Conservation (phyloP, 2,888 invertebrate genomes). For the Orgyia antiqua region DNA sequence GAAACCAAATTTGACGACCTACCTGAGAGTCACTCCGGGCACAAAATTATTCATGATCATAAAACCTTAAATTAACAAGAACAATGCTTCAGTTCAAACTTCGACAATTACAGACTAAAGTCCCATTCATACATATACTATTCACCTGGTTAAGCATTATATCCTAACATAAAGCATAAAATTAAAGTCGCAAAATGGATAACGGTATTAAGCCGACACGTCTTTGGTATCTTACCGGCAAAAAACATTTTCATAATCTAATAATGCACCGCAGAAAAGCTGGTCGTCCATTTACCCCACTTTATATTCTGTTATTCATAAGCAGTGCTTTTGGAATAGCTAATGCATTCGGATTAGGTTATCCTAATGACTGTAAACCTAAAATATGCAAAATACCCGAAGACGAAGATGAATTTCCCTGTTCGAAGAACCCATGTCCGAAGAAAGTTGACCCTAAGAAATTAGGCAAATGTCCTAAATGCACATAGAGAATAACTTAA, state of each 20-base stretch:
- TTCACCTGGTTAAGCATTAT: too few species aligned
- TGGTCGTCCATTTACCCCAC: too few species aligned
- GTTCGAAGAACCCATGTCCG: conserved; percentile 14
- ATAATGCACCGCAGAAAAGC: conserved; percentile 23
- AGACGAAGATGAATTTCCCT: neutral
- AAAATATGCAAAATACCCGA: neutral
- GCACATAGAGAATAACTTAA: neutral
- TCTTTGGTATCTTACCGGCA: conserved; percentile 45
- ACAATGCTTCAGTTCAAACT: too few species aligned
- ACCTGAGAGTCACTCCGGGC: too few species aligned
- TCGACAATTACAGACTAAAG: too few species aligned
- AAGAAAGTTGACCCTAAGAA: neutral
- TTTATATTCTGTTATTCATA: too few species aligned
- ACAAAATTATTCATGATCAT: too few species aligned
- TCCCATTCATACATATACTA: too few species aligned
- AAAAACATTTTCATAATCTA: conserved; percentile 29
- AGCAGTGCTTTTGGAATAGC: conserved; percentile 5
- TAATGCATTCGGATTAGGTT: conserved; percentile 31
- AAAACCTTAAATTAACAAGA: too few species aligned
- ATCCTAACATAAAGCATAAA: too few species aligned
- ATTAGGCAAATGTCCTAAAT: conserved; percentile 2
- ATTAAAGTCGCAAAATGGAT: conserved; percentile 16
- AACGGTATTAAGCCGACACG: conserved; percentile 49
- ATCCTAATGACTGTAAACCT: too few species aligned
- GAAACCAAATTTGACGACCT: too few species aligned